Conservation (phyloP, 2,113 vertebrate species). For the Plecotus auritus region DNA sequence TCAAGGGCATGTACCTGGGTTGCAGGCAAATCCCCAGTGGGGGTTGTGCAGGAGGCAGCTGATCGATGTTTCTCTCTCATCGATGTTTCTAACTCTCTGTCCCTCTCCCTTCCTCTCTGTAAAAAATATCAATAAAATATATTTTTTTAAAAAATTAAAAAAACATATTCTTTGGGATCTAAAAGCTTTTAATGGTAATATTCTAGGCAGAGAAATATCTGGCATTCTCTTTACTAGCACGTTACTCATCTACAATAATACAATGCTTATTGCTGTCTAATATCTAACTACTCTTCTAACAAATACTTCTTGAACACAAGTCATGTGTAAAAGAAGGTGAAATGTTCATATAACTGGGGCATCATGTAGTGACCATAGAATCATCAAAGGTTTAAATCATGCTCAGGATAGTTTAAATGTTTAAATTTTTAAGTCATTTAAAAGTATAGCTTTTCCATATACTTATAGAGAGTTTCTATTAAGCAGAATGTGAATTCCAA, state of each 20-base stretch:
- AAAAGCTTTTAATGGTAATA: constrained; percentile 1
- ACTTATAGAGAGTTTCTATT: background rate
- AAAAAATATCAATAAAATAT: too few relatives aligned
- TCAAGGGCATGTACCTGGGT: too few relatives aligned
- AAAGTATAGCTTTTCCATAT: background rate
- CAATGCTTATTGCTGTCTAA: constrained; percentile 16
- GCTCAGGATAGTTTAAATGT: background rate
- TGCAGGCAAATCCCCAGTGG: too few relatives aligned
- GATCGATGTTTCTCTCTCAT: too few relatives aligned
- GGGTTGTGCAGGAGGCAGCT: too few relatives aligned
- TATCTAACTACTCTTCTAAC: constrained; percentile 6
- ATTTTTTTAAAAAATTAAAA: too few relatives aligned
- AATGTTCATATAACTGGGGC: background rate
- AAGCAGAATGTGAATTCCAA: background rate
- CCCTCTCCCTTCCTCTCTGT: too few relatives aligned
- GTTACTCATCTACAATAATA: background rate
- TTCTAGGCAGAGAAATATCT: background rate
- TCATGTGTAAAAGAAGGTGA: constrained; percentile 26
- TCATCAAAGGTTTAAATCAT: background rate
- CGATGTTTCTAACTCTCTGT: too few relatives aligned
- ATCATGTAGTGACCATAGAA: background rate
- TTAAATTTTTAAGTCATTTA: constrained; percentile 39
- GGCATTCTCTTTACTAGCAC: background rate
- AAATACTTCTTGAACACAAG: constrained; percentile 38
- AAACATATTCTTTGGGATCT: background rate